phyloP scores from a whole-genome alignment of 2,888 invertebrate genomes.

The Cryptocephalus moraei region DNA sequence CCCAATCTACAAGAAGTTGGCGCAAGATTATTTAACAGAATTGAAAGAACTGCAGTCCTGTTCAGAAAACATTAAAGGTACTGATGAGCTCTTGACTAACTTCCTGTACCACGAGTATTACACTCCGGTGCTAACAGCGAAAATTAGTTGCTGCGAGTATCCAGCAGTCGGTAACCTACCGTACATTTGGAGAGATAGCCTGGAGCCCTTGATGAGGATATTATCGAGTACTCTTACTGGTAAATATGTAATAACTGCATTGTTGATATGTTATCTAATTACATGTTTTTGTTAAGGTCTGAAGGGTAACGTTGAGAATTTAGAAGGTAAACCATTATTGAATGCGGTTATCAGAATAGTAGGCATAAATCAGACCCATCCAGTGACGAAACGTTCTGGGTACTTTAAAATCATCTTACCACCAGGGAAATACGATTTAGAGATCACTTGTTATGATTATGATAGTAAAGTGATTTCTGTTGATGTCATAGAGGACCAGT shows the following conservation, averaged over 20 bases:
- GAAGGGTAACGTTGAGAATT: constrained; percentile 59
- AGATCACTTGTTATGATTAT: constrained; percentile 53
- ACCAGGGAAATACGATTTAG: constrained; percentile 53
- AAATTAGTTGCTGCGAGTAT: constrained; percentile 76
- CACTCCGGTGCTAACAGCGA: constrained; percentile 58
- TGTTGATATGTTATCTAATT: not conserved
- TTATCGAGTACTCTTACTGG: constrained; percentile 53
- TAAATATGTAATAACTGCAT: constrained; percentile 15
- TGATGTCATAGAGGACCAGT: constrained; percentile 33
- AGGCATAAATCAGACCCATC: constrained; percentile 46
- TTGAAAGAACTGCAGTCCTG: constrained; percentile 33
- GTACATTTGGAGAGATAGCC: constrained; percentile 59
- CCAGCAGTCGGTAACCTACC: constrained; percentile 58
- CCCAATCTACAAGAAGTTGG: constrained; percentile 42
- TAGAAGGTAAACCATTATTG: constrained; percentile 51
- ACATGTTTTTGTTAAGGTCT: constrained; percentile 43
- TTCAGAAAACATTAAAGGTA: constrained; percentile 30
- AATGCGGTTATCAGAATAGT: constrained; percentile 62
- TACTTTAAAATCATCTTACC: constrained; percentile 63
- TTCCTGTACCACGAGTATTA: constrained; percentile 51
- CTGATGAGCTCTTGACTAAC: constrained; percentile 46
- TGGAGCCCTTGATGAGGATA: constrained; percentile 53
- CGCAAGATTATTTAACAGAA: constrained; percentile 38
- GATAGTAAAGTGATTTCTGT: constrained; percentile 40
- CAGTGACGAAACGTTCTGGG: constrained; percentile 58